Evolutionary conservation across 2,888 invertebrate species (phyloP).

Genomic region (Eutolmus rufibarbis): DNA sequence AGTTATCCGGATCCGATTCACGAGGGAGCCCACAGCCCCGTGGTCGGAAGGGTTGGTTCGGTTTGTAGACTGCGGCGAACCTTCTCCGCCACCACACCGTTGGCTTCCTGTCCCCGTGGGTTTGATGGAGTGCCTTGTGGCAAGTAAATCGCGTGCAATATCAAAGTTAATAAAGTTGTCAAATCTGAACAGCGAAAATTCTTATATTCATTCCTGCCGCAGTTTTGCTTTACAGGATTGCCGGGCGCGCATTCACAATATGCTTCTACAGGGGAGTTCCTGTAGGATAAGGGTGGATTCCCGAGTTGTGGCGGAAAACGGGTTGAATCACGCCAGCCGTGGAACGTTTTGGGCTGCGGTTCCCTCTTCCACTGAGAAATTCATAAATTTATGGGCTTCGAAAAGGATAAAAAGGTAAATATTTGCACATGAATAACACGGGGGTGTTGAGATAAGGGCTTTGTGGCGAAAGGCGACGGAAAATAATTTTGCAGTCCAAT

Average conservation of each 20-base stretch:
- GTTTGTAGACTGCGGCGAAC: constrained; percentile 16
- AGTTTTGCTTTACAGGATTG: constrained; percentile 3
- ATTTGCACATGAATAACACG: constrained; percentile 45
- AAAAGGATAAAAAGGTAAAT: constrained; percentile 44
- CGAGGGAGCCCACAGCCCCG: constrained; percentile 1
- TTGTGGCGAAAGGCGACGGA: not conserved
- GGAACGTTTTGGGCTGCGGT: not conserved
- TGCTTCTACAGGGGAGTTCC: not conserved
- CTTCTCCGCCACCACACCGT: not conserved
- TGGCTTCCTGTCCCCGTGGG: constrained; percentile 26
- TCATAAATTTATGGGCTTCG: constrained; percentile 44
- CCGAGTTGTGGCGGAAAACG: not conserved
- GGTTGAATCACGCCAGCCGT: not conserved
- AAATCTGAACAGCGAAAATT: constrained; percentile 46
- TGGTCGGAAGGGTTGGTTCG: constrained; percentile 31
- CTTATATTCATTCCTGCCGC: constrained; percentile 33
- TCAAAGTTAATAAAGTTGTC: constrained; percentile 50
- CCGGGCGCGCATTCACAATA: not conserved
- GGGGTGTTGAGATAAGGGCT: constrained; percentile 16
- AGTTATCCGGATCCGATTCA: constrained; percentile 19
- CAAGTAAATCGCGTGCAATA: constrained; percentile 49
- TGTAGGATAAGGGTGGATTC: not conserved
- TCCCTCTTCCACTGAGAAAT: constrained; percentile 6
- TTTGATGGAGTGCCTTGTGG: constrained; percentile 33
- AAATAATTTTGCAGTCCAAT: not conserved